Evolutionary conservation across 2,113 vertebrate genomes (phyloP).

Genomic region (Balaenoptera acutorostrata): DNA sequence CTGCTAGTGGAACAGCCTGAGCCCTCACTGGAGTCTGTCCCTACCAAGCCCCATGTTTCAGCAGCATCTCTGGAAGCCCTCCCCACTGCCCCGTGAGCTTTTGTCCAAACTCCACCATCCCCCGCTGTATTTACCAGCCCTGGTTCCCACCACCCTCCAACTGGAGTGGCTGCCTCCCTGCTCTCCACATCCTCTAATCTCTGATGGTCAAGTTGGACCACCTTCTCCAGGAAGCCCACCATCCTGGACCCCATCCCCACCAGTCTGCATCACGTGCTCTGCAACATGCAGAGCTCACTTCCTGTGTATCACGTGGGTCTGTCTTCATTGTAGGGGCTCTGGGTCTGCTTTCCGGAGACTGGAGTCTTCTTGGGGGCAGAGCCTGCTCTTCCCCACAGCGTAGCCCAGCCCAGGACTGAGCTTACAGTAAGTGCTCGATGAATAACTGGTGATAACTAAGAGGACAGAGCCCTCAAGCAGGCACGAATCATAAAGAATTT

Average conservation of each 20-base stretch:
- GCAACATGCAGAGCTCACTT: neutral
- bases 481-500: neutral
- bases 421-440: neutral
- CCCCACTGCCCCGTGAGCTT: neutral
- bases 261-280: too few species aligned
- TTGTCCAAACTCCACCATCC: neutral
- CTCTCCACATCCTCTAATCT: neutral
- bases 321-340: neutral
- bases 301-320: too few species aligned
- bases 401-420: neutral
- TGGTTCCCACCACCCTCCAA: neutral
- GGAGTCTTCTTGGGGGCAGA: neutral
- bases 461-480: neutral
- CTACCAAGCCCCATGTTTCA: neutral
- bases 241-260: neutral
- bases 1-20: neutral
- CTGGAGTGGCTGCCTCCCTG: neutral
- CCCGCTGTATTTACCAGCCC: neutral
- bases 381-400: neutral
- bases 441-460: neutral
- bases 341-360: neutral
- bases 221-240: neutral
- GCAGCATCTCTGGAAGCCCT: neutral
- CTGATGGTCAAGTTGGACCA: too few species aligned
- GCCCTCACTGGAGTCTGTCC: neutral